Conservation (phyloP, 1,140 invertebrate species). For the Musca domestica region DNA sequence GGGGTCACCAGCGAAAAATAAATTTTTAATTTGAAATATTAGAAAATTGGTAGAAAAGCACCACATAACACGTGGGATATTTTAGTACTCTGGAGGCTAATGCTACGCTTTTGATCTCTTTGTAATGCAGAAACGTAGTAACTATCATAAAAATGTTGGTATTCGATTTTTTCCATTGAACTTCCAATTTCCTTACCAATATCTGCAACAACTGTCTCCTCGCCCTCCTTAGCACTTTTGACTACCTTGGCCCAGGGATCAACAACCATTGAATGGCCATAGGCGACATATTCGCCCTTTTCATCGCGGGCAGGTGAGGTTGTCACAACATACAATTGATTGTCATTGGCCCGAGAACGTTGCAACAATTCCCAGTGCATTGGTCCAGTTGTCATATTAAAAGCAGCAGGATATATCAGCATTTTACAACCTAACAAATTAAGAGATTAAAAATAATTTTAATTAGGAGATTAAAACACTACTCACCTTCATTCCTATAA, state of each 20-base stretch:
- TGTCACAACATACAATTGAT: slow-evolving; percentile 76
- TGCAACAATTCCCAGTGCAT: slow-evolving; percentile 87
- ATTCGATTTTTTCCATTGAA: no score
- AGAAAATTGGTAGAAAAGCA: no score
- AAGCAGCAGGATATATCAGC: slow-evolving; percentile 88
- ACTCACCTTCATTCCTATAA: slow-evolving; percentile 71
- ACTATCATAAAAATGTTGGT: no score
- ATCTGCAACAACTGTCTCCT: slow-evolving; percentile 72
- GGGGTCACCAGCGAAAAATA: no score
- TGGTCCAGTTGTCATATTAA: slow-evolving; percentile 94
- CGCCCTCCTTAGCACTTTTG: slow-evolving; percentile 65
- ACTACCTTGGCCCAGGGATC: slow-evolving; percentile 86
- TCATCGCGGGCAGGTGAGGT: slow-evolving; percentile 76
- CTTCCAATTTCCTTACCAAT: slow-evolving; percentile 56
- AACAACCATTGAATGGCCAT: slow-evolving; percentile 82
- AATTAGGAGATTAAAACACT: not conserved
- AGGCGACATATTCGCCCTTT: slow-evolving; percentile 77
- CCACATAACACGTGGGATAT: no score
- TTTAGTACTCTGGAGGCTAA: no score
- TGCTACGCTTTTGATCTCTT: no score
- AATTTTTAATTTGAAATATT: no score
- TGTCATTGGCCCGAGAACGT: slow-evolving; percentile 76
- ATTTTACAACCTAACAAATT: slow-evolving; percentile 70
- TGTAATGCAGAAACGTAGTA: no score
- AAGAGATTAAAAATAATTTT: not conserved